These are phyloP conservation scores for Syngnathus rostellatus DNA, from an alignment of 2,797 vertebrate species.

Conservation along the genomic window DNA sequence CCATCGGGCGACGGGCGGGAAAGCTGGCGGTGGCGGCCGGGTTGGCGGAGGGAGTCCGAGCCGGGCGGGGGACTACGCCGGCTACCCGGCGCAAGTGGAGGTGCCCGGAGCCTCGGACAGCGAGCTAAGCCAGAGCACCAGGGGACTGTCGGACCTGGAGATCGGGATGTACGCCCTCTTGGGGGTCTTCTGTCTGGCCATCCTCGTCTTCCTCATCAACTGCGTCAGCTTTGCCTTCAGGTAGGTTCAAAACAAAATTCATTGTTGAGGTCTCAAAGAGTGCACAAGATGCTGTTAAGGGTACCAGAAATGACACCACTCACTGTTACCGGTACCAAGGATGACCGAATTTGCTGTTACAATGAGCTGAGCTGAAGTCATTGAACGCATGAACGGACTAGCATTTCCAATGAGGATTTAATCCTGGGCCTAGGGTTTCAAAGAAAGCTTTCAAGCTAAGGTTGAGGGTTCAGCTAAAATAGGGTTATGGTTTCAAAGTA, in stretches of 20 bases:
- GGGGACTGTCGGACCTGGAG: constrained; percentile 88
- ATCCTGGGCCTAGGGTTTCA: too few species aligned
- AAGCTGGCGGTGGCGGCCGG: constrained; percentile 51
- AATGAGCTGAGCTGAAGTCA: too few species aligned
- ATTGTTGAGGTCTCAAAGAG: background rate
- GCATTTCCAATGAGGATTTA: too few species aligned
- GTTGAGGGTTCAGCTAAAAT: too few species aligned
- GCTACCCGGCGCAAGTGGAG: constrained; percentile 77
- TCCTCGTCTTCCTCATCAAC: constrained; percentile 95
- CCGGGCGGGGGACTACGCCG: constrained; percentile 69
- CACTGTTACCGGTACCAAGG: background rate
- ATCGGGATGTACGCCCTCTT: constrained; percentile 96
- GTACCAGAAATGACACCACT: background rate
- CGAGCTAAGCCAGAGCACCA: constrained; percentile 76
- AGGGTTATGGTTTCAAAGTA: too few species aligned
- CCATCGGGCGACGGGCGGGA: constrained; percentile 59
- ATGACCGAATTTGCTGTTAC: background rate
- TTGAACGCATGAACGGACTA: too few species aligned
- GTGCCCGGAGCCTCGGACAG: constrained; percentile 68
- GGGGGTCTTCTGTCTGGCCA: constrained; percentile 93
- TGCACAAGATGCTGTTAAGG: background rate
- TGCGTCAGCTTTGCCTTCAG: constrained; percentile 95
- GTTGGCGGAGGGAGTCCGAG: constrained; percentile 60
- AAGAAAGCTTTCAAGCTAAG: too few species aligned
- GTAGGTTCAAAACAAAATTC: constrained; percentile 29